These are phyloP conservation scores for Poecilia latipinna DNA, from an alignment of 2,113 vertebrate species.

Conservation along the genomic window DNA sequence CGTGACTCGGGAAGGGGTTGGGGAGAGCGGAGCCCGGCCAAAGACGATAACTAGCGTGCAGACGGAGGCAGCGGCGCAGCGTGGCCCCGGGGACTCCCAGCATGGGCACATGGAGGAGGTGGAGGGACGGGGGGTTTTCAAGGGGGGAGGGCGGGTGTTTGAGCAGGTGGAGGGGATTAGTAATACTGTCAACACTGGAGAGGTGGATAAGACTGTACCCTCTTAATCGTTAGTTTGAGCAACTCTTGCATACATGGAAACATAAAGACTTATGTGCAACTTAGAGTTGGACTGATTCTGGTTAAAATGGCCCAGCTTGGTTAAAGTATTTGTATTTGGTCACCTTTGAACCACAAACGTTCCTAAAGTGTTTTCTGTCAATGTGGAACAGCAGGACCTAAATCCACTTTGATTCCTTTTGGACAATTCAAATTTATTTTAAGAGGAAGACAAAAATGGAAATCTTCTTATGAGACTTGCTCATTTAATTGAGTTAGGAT, in stretches of 20 bases:
- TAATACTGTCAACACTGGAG: slow-evolving; percentile 92
- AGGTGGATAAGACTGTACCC: slow-evolving; percentile 82
- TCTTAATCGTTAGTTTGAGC: slow-evolving; percentile 74
- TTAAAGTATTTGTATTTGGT: too few species aligned
- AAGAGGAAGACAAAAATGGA: too few species aligned
- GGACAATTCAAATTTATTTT: too few species aligned
- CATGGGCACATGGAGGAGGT: slow-evolving; percentile 72
- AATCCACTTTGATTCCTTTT: too few species aligned
- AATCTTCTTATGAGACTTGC: too few species aligned
- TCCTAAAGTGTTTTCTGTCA: too few species aligned
- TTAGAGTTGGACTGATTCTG: slow-evolving; percentile 27
- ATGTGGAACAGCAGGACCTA: too few species aligned
- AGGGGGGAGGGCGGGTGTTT: slow-evolving; percentile 82
- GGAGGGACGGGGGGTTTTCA: slow-evolving; percentile 75
- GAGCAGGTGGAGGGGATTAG: slow-evolving; percentile 99
- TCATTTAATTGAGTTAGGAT: too few species aligned
- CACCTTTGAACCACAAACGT: too few species aligned
- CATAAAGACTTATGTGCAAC: slow-evolving; percentile 47
- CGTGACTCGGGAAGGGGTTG: slow-evolving; percentile 57
- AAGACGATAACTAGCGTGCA: slow-evolving; percentile 77
- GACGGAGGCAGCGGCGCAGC: slow-evolving; percentile 68
- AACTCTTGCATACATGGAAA: slow-evolving; percentile 68
- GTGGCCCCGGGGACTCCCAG: slow-evolving; percentile 72
- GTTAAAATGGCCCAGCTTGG: slow-evolving; percentile 17
- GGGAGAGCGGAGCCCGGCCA: slow-evolving; percentile 69